These are phyloP conservation scores for Leucophora obtusa DNA, from an alignment of 2,888 invertebrate genomes.

Conservation along the genomic window DNA sequence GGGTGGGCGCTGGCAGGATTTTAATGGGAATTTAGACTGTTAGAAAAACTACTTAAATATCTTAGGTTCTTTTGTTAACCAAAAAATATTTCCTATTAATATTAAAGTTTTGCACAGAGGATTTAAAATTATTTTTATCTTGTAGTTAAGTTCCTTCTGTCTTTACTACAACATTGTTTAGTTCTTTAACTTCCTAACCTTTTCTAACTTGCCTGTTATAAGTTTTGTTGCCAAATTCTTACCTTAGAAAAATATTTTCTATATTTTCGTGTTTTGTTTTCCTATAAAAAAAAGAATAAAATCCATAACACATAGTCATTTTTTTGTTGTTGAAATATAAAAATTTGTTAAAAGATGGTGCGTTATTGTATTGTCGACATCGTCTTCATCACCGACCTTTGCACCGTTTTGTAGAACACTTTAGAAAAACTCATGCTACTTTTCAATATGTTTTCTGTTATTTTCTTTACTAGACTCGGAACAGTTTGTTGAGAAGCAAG, in stretches of 20 bases:
- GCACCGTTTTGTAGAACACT: constrained; percentile 12
- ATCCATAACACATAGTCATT: constrained; percentile 29
- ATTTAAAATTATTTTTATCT: constrained; percentile 24
- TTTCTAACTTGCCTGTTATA: constrained; percentile 7
- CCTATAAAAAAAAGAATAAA: constrained; percentile 2
- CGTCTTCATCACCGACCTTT: constrained; percentile 27
- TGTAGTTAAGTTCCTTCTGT: constrained; percentile 49
- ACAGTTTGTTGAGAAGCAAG: constrained; percentile 1
- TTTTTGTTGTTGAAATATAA: constrained; percentile 16
- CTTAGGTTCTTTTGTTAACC: background rate
- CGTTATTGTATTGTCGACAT: constrained; percentile 40
- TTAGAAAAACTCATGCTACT: constrained; percentile 19
- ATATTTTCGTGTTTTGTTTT: background rate
- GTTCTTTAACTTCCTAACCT: constrained; percentile 13
- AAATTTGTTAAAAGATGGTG: constrained; percentile 28
- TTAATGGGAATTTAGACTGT: constrained; percentile 19
- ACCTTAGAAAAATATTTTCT: background rate
- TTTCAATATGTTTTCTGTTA: constrained; percentile 12
- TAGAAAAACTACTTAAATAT: constrained; percentile 19
- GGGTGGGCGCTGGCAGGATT: constrained; percentile 41
- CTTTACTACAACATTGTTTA: background rate
- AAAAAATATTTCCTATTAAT: constrained; percentile 6
- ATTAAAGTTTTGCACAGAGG: constrained; percentile 6
- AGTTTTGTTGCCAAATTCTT: background rate
- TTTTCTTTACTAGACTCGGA: background rate